Conservation (phyloP, 2,888 invertebrate genomes). For the Portevinia maculata region DNA sequence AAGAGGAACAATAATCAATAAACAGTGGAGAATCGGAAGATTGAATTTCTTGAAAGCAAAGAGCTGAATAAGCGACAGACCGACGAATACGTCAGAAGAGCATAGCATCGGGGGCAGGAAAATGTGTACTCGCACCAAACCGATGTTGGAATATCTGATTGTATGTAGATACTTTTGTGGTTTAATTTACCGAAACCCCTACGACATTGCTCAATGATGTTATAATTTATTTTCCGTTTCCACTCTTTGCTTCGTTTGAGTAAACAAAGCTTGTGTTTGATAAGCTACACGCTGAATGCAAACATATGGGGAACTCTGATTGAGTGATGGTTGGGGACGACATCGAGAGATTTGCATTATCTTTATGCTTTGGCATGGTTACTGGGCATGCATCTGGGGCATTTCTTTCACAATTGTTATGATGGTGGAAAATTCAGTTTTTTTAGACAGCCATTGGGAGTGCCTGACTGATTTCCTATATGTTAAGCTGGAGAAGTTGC, state of each 20-base stretch:
- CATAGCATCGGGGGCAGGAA: constrained; percentile 19
- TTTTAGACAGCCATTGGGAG: background rate
- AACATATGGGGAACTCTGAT: constrained; percentile 11
- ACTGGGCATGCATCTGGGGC: constrained; percentile 2
- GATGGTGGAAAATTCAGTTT: background rate
- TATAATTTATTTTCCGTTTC: constrained; percentile 28
- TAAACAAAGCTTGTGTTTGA: constrained; percentile 28
- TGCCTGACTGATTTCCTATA: background rate
- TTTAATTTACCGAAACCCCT: constrained; percentile 52
- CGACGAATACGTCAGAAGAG: constrained; percentile 6
- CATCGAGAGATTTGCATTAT: constrained; percentile 15
- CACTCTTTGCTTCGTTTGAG: constrained; percentile 28
- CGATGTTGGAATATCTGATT: constrained; percentile 1
- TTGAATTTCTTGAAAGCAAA: constrained; percentile 23
- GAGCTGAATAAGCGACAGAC: background rate
- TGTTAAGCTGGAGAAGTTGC: background rate
- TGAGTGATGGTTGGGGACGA: constrained; percentile 9
- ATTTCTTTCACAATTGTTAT: constrained; percentile 10
- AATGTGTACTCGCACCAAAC: constrained; percentile 8
- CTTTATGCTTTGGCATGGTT: background rate
- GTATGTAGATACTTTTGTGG: constrained; percentile 49
- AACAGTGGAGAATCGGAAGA: background rate
- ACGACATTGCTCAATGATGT: constrained; percentile 9
- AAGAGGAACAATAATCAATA: constrained; percentile 13
- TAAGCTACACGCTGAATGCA: constrained; percentile 46